Evolutionary conservation across 2,797 vertebrate species (phyloP).

Genomic region (Microctenopoma steveboyesi): DNA sequence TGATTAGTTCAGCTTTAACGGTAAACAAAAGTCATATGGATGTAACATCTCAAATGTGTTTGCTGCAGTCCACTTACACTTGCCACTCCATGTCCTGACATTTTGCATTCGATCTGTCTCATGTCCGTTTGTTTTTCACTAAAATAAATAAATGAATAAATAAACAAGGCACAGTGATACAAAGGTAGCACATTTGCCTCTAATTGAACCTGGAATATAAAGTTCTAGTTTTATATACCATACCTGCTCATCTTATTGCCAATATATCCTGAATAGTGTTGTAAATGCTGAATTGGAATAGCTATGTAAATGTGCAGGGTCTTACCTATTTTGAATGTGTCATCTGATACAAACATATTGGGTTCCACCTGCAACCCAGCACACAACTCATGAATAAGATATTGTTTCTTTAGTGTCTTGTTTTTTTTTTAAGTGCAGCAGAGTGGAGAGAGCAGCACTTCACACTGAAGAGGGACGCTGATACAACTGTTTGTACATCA

Average conservation of each 20-base stretch:
- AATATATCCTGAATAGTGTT: neutral
- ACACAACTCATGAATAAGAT: constrained; percentile 78
- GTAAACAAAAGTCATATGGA: too few relatives aligned
- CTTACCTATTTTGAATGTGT: constrained; percentile 49
- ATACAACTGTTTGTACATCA: constrained; percentile 16
- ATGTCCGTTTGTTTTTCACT: neutral
- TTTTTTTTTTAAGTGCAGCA: constrained; percentile 52
- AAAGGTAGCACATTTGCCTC: neutral
- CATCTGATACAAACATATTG: constrained; percentile 67
- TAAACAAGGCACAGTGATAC: neutral
- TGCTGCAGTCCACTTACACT: neutral
- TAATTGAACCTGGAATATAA: neutral
- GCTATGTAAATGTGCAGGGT: constrained; percentile 40
- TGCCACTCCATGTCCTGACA: neutral
- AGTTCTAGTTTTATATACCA: neutral
- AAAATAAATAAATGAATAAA: neutral
- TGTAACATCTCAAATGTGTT: too few relatives aligned
- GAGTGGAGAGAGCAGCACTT: constrained; percentile 37
- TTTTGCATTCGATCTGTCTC: neutral
- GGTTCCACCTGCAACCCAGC: constrained; percentile 56
- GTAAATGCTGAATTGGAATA: constrained; percentile 33
- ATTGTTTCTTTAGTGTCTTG: constrained; percentile 60
- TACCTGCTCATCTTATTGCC: neutral
- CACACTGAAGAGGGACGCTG: constrained; percentile 6
- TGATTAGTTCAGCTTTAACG: neutral